Base-by-base conservation (phyloP, 1,140 invertebrate genomes). In the Sycophaga agraensis region DNA sequence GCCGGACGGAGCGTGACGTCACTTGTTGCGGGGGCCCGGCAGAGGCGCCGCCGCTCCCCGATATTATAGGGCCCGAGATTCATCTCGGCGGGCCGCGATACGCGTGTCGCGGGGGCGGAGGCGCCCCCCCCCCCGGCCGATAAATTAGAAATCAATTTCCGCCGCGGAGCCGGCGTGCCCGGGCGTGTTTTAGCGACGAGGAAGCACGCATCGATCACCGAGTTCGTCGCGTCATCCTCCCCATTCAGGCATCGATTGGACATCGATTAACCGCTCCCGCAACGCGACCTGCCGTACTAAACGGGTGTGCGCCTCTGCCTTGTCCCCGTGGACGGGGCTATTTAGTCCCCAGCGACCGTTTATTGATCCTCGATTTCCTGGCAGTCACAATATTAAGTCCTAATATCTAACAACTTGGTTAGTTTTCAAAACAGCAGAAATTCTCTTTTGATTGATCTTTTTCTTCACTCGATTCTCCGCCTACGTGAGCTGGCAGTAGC, bases 1-100 rank as follows among this genome's bases (percentile, higher is more conserved):
- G 24, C 21, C 66, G 56, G 51, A 67, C 66, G 68, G 70, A 59
- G 59, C 58, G 59, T 78, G 74, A 78, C 72, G 72, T 79, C 72
- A 78, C 66, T 70, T 70, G 66, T 71, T 72, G 72, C 75, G 76
- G 75, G 14, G n/a, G 43, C 26, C 26, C 4, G 19, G 28, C 28
- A 12, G 55, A 5, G 55, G 22, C 56, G 48, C n/a, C n/a, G n/a
- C n/a, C n/a, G n/a, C n/a, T n/a, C n/a, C n/a, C n/a, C n/a, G n/a
- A n/a, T n/a, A n/a, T n/a, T n/a, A n/a, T n/a, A n/a, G 9, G 50
- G 24, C 8, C 16, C 16, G 16, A 54, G 43, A 46, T 55, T 49
- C 43, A 66, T 71, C 72, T 31, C n/a, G 19, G 40, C 6, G 12
- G 31, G 31, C n/a, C 2, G 2, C 70, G 64, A 45, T 40, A 11